phyloP scores from a whole-genome alignment of 2,888 invertebrate genomes.

The Lasioglossum vierecki region DNA sequence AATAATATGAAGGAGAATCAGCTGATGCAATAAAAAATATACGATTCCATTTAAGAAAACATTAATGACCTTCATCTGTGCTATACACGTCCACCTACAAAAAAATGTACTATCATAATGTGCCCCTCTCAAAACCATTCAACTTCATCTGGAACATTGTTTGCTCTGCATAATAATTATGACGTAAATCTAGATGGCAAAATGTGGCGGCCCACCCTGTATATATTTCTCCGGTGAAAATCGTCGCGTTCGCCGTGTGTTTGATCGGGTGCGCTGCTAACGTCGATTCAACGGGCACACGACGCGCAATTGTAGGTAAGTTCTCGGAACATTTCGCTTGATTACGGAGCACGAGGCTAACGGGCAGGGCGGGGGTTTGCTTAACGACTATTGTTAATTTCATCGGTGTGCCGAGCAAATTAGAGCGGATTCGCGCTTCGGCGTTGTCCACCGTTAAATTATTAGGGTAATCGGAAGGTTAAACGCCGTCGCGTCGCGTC shows the following conservation, averaged over 20 bases:
- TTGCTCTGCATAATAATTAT: too few species aligned
- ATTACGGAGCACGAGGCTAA: background rate
- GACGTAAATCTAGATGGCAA: too few species aligned
- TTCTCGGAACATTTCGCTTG: constrained; percentile 6
- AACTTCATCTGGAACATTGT: too few species aligned
- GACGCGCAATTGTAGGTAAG: constrained; percentile 21
- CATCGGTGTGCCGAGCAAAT: constrained; percentile 55
- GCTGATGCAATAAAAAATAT: too few species aligned
- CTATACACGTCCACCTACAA: too few species aligned
- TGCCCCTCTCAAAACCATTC: too few species aligned
- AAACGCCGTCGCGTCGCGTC: constrained; percentile 51
- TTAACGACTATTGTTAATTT: constrained; percentile 63
- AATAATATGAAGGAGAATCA: too few species aligned
- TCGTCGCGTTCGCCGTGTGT: background rate
- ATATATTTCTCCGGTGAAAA: background rate
- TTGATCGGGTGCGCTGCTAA: background rate
- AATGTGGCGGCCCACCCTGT: too few species aligned
- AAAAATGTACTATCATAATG: too few species aligned
- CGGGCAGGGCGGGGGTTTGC: constrained; percentile 33
- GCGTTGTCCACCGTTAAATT: constrained; percentile 55
- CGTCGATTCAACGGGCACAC: background rate
- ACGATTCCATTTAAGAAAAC: too few species aligned
- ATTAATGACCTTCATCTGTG: too few species aligned
- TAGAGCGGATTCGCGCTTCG: constrained; percentile 40
- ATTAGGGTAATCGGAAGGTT: constrained; percentile 64